phyloP scores from a whole-genome alignment of 2,888 invertebrate species.

The Thymelicus acteon region DNA sequence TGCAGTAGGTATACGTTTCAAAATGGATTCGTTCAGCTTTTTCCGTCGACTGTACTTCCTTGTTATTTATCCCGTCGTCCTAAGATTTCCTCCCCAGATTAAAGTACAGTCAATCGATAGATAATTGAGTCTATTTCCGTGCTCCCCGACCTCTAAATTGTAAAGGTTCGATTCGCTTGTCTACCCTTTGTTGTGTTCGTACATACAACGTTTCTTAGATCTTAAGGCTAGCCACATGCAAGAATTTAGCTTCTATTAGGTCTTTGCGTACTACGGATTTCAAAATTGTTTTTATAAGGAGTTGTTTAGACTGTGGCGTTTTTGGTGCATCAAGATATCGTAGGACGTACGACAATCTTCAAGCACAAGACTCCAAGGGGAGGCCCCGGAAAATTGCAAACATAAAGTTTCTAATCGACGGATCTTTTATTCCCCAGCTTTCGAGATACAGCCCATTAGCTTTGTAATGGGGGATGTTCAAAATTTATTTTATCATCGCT shows the following conservation, averaged over 20 bases:
- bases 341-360: conserved; percentile 52
- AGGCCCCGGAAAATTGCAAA: conserved; percentile 77
- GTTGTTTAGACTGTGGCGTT: conserved; percentile 29
- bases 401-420: conserved; percentile 85
- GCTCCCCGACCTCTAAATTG: conserved; percentile 57
- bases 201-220: conserved; percentile 38
- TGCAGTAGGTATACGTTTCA: background rate
- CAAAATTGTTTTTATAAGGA: background rate
- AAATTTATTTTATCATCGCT: conserved; percentile 84
- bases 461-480: conserved; percentile 79
- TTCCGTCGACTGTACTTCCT: conserved; percentile 12
- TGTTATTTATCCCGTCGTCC: conserved; percentile 41
- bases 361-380: conserved; percentile 59
- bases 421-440: conserved; percentile 82
- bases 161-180: conserved; percentile 56
- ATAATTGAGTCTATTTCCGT: conserved; percentile 63
- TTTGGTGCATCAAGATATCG: conserved; percentile 39
- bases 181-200: conserved; percentile 50
- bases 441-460: conserved; percentile 83
- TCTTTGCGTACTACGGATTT: conserved; percentile 2
- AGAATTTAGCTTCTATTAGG: background rate
- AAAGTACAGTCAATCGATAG: conserved; percentile 53
- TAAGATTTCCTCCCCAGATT: conserved; percentile 54
- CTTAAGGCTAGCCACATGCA: conserved; percentile 7
- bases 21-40: background rate